phyloP scores from a whole-genome alignment of 2,888 invertebrate genomes.

The Leptothorax acervorum region DNA sequence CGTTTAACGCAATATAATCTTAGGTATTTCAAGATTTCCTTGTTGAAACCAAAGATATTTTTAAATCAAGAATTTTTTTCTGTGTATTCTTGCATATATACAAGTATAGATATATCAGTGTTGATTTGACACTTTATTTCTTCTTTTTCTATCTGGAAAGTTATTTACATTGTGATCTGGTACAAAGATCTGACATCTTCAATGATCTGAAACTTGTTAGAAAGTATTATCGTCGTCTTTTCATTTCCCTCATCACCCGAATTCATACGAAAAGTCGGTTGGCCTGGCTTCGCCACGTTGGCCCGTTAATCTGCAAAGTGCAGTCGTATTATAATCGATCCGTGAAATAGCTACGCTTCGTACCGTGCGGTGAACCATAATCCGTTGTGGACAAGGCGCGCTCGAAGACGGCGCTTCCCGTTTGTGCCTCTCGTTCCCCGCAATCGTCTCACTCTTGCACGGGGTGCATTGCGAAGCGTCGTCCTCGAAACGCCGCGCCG shows the following conservation, averaged over 20 bases:
- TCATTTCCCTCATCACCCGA: neutral
- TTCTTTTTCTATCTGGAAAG: no score
- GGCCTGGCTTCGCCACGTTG: neutral
- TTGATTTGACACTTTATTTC: no score
- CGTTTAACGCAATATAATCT: no score
- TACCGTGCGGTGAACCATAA: neutral
- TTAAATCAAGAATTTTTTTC: no score
- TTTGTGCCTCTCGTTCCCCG: constrained; percentile 15
- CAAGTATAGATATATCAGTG: no score
- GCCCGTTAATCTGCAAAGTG: constrained; percentile 52
- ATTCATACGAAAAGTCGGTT: neutral
- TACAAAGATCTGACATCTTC: neutral
- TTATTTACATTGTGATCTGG: no score
- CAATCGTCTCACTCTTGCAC: constrained; percentile 23
- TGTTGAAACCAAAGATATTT: no score
- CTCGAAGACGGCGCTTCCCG: neutral
- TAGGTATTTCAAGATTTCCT: no score
- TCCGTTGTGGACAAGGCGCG: neutral
- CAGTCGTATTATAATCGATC: constrained; percentile 54
- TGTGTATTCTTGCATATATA: no score
- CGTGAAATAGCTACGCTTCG: constrained; percentile 23
- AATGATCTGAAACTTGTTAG: neutral
- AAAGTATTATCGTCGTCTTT: neutral
- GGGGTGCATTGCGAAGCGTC: constrained; percentile 32
- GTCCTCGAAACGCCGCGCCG: neutral